Conservation (phyloP, 2,888 invertebrate genomes). For the Gandaritis pyraliata region DNA sequence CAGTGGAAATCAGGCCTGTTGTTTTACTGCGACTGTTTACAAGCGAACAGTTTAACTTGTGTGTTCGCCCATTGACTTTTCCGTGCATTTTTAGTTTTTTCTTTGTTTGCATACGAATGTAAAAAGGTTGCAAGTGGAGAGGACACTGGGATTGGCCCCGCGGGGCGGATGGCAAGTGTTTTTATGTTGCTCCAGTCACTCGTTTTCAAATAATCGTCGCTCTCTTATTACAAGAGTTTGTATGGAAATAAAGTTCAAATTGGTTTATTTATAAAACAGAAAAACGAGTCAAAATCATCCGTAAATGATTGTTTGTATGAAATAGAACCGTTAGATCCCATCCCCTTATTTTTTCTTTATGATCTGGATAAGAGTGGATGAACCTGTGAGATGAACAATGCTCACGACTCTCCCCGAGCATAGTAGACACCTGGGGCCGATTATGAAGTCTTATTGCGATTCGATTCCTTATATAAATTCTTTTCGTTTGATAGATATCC, state of each 20-base stretch:
- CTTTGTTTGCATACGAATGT: constrained; percentile 24
- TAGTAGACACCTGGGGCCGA: too few species aligned
- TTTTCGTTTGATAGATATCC: too few species aligned
- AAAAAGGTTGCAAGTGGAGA: constrained; percentile 15
- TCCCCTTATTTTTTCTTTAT: too few species aligned
- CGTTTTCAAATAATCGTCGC: constrained; percentile 29
- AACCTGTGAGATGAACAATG: too few species aligned
- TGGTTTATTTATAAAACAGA: constrained; percentile 9
- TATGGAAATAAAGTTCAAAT: constrained; percentile 10
- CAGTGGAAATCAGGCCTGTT: constrained; percentile 6
- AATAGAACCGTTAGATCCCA: too few species aligned
- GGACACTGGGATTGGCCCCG: constrained; percentile 25
- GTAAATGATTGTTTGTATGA: neutral
- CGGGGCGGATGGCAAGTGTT: constrained; percentile 26
- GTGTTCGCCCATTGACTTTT: constrained; percentile 26
- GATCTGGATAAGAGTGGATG: too few species aligned
- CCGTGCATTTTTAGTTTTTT: constrained; percentile 24
- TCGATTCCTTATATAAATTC: too few species aligned
- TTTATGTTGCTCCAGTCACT: constrained; percentile 28
- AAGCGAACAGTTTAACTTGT: constrained; percentile 29
- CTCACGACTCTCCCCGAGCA: too few species aligned
- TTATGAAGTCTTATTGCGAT: too few species aligned
- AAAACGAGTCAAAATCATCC: constrained; percentile 1
- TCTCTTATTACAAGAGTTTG: constrained; percentile 26
- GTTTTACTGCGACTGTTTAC: constrained; percentile 29